phyloP scores from a whole-genome alignment of 2,113 vertebrate genomes.

The Gallinago jamesoni region DNA sequence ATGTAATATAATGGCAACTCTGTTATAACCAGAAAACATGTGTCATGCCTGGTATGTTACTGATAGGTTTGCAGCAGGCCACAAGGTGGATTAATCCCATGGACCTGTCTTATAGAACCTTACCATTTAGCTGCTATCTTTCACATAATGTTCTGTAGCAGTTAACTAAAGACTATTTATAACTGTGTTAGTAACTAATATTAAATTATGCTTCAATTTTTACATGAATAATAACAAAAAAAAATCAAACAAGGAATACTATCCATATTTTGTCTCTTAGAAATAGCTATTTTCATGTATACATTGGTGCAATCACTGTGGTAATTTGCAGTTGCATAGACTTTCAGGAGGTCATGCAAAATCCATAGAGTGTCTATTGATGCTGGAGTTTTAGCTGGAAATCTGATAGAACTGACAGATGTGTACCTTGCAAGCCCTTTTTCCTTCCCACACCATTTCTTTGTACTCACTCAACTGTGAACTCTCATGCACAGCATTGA shows the following conservation, averaged over 20 bases:
- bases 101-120: not conserved
- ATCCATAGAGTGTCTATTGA: not conserved
- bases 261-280: not conserved
- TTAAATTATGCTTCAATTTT: not conserved
- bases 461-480: not conserved
- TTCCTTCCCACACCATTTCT: not conserved
- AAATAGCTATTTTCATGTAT: not conserved
- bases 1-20: not conserved
- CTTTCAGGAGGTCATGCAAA: not conserved
- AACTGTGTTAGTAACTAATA: not conserved
- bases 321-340: not conserved
- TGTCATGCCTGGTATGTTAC: not conserved
- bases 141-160: not conserved
- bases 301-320: not conserved
- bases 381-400: not conserved
- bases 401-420: not conserved
- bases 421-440: not conserved
- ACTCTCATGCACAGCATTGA: not conserved
- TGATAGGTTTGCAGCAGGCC: not conserved
- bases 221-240: not conserved
- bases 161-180: not conserved
- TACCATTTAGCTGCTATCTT: not conserved
- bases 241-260: not conserved
- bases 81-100: not conserved
- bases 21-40: not conserved